Conservation (phyloP, 1,140 invertebrate species). For the Pissodes strobi region DNA sequence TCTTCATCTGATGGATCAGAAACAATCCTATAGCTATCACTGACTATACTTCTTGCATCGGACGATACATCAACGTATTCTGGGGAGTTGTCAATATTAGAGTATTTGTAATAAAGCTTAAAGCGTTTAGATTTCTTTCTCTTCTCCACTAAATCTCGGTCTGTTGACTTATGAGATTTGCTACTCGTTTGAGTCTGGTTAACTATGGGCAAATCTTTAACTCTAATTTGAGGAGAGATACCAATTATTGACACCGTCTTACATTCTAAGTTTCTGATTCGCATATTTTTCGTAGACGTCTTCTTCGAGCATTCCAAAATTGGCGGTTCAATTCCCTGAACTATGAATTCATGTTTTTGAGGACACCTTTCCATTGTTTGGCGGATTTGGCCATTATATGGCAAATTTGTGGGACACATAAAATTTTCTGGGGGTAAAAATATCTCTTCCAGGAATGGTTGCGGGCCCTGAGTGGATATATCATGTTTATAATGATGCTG, state of each 20-base stretch:
- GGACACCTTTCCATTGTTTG: background rate
- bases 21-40: slow-evolving; percentile 27
- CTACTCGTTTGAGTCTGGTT: slow-evolving; percentile 14
- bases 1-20: slow-evolving; percentile 24
- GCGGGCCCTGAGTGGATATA: background rate
- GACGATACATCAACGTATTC: slow-evolving; percentile 13
- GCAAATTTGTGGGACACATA: background rate
- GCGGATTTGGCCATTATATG: background rate
- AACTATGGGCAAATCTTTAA: background rate
- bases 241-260: slow-evolving; percentile 37
- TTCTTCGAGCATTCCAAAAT: slow-evolving; percentile 24
- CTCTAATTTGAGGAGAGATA: slow-evolving; percentile 17
- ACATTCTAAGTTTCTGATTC: slow-evolving; percentile 33
- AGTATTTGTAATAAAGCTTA: slow-evolving; percentile 34
- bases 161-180: slow-evolving; percentile 12
- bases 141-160: slow-evolving; percentile 15
- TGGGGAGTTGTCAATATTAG: slow-evolving; percentile 10
- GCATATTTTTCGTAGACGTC: slow-evolving; percentile 7
- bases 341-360: slow-evolving; percentile 19
- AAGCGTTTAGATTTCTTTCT: slow-evolving; percentile 26
- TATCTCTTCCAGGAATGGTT: slow-evolving; percentile 8
- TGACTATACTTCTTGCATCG: slow-evolving; percentile 26
- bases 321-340: slow-evolving; percentile 41
- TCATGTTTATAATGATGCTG: no score
- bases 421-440: slow-evolving; percentile 13